Base-by-base conservation (phyloP, 1,140 invertebrate species). In the Papilio machaon region DNA sequence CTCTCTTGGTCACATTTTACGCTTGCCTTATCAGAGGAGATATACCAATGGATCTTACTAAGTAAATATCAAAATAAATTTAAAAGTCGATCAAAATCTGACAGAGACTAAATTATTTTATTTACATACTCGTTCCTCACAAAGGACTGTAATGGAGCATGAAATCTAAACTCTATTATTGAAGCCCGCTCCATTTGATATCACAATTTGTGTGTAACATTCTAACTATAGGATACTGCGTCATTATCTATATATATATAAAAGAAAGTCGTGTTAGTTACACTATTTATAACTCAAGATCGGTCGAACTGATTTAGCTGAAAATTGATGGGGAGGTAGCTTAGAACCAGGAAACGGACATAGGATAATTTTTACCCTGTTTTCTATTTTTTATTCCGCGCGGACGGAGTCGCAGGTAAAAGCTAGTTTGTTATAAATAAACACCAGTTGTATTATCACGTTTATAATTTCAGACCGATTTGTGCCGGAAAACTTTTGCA, bases 141-240 rank as follows among this genome's bases (percentile, higher is more conserved):
- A 87, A 87, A 87, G 85, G 85, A 84, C 46, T 75, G 79, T 87
- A 85, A 84, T 85, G 79, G 82, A 84, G 85, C 80, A 84, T 81
- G 82, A 74, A 83, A 83, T 82, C 82, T 83, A 84, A 81, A 81
- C 81, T 82, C 79, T 80, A 77, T 85, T 86, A 82, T 78, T 82
- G 81, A 82, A 82, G 70, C 47, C 79, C 74, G 74, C 43, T 30
- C 74, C 19, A 76, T 49, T 52, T 76, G 74, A 76, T 76, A 76
- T 11, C 23, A 76, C 74, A 76, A 76, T 49, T 76, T 76, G 47
- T 49, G n/a, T 76, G 46, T 54, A 52, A 76, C 52, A 52, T 35
- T 2, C 47, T 35, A 76, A 76, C 64, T 30, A 70, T 70, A 38
- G 38, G 60, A 10, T 64, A 23, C 23, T 70, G 4, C 13, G 30